These are phyloP conservation scores for Megaceryle maxima DNA, from an alignment of 2,113 vertebrate species.

Conservation along the genomic window DNA sequence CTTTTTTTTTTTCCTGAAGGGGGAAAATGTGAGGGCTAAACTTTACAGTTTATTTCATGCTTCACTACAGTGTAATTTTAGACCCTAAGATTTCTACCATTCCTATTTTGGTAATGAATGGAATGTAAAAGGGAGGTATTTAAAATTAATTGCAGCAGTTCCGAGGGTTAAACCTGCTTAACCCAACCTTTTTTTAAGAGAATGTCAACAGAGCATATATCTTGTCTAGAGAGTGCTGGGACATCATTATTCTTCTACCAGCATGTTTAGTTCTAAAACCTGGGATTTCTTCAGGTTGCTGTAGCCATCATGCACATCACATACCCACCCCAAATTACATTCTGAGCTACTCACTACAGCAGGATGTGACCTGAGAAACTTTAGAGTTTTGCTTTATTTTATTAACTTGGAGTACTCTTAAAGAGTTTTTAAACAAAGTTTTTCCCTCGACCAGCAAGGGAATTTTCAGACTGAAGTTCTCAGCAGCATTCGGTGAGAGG, in stretches of 20 bases:
- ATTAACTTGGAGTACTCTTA: conserved; percentile 74
- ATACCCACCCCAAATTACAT: conserved; percentile 63
- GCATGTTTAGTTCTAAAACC: conserved; percentile 52
- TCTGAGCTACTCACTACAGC: conserved; percentile 81
- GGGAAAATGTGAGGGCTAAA: conserved; percentile 33
- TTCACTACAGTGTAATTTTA: conserved; percentile 62
- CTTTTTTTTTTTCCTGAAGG: conserved; percentile 9
- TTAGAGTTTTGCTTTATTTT: conserved; percentile 75
- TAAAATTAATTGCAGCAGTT: conserved; percentile 76
- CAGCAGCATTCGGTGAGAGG: conserved; percentile 75
- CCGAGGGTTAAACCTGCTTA: conserved; percentile 77
- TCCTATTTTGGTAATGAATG: conserved; percentile 53
- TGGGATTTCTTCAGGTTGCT: conserved; percentile 51
- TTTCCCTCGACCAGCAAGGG: conserved; percentile 85
- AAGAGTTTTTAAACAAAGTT: conserved; percentile 73
- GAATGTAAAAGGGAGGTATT: conserved; percentile 67
- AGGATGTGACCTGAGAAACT: conserved; percentile 86
- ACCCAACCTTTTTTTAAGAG: conserved; percentile 67
- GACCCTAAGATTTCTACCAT: conserved; percentile 27
- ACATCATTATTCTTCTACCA: conserved; percentile 5
- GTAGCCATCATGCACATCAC: conserved; percentile 60
- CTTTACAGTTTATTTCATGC: conserved; percentile 65
- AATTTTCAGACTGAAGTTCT: conserved; percentile 74
- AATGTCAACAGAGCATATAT: conserved; percentile 61
- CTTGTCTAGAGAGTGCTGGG: conserved; percentile 43